Conservation (phyloP, 1,140 invertebrate species). For the Danaus melanippus region DNA sequence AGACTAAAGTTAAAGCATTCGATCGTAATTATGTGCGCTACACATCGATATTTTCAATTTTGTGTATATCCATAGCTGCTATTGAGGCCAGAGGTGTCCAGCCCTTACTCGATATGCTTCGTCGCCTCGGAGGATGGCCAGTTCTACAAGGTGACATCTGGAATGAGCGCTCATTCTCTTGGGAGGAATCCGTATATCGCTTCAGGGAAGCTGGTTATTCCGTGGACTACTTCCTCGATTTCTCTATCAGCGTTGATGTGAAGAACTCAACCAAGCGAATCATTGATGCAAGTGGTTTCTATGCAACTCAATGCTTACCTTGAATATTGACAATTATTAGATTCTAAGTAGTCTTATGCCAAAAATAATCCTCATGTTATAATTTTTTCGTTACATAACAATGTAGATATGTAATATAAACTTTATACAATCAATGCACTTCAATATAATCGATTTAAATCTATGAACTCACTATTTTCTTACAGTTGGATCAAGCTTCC, state of each 20-base stretch:
- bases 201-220: conserved; percentile 87
- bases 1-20: not conserved
- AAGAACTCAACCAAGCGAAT: conserved; percentile 89
- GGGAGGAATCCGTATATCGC: conserved; percentile 87
- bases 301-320: conserved; percentile 4
- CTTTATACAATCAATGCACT: too few species aligned
- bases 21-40: not conserved
- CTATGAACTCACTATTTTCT: conserved; percentile 5
- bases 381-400: not conserved
- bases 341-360: too few species aligned
- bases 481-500: conserved; percentile 92
- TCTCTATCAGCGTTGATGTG: conserved; percentile 91
- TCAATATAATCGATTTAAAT: too few species aligned
- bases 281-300: conserved; percentile 83
- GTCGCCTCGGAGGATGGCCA: conserved; percentile 91
- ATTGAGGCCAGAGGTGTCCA: conserved; percentile 82
- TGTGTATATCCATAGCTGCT: conserved; percentile 65
- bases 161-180: conserved; percentile 81
- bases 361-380: not conserved
- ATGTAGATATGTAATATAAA: too few species aligned
- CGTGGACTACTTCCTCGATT: conserved; percentile 93
- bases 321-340: conserved; percentile 10
- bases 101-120: conserved; percentile 80
- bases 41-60: not conserved
- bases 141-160: conserved; percentile 85